Evolutionary conservation across 2,888 invertebrate genomes (phyloP), one percentile per base, ranked within the genome.

Genomic region (Polyploca ridens): DNA sequence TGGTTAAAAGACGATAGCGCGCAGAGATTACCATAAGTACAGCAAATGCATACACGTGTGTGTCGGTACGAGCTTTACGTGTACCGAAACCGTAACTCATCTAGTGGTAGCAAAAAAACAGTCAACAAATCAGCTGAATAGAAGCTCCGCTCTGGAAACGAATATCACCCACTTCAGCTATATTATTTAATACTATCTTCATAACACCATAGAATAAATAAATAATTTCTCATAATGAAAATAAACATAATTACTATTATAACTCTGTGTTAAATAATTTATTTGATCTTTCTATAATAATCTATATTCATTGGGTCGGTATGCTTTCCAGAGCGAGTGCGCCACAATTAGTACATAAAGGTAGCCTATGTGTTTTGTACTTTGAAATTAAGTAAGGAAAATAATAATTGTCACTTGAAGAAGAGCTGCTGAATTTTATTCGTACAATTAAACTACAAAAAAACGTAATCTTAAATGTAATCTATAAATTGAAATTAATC

Each of bases 331-430:
- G 90, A 88, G 84, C 85, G 82, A 82, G 73, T 73, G 78, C 76
- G 76, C 81, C 82, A 78, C 81, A 79, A 80, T 83, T 78, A 85
- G 78, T 74, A 78, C 79, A 79, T 79, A 82, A 83, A 83, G 82
- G 87, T 89, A 90, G 87, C 84, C 86, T 89, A 90, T 86, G 78
- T 74, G 82, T 86, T 93, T 93, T 93, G 93, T 93, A 93, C 93
- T 93, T 92, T 87, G 88, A 90, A 91, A 92, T 88, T 89, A 91
- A 91, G 90, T 87, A 80, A 82, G 76, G 79, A 82, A 84, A 83
- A 77, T 58, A 75, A 74, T 68, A 69, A 69, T 71, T 82, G 78
- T 79, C 82, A 87, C 79, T 81, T 80, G 75, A 78, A 79, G 78
- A 82, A 84, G 84, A 90, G 88, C 88, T 90, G 90, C 90, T 88